Evolutionary conservation across 2,113 vertebrate species (phyloP).

Genomic region (Chaenocephalus aceratus): DNA sequence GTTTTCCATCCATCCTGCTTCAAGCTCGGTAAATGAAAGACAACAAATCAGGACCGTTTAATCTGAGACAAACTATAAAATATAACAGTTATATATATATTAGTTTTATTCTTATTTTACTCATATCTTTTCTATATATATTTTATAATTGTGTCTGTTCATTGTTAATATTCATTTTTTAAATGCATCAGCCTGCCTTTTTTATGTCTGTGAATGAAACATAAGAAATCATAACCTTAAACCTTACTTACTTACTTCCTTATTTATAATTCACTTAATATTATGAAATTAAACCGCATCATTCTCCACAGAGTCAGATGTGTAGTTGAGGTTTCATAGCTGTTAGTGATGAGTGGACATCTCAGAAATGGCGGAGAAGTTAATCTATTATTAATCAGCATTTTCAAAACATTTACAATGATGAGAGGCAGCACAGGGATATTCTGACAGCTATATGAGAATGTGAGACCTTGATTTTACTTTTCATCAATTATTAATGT

Average conservation of each 20-base stretch:
- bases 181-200: background rate
- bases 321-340: constrained; percentile 41
- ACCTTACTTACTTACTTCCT: background rate
- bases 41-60: background rate
- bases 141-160: too few species aligned
- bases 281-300: background rate
- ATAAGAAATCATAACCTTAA: too few species aligned
- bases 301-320: constrained; percentile 1
- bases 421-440: constrained; percentile 36
- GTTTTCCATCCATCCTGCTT: constrained; percentile 48
- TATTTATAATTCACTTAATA: background rate
- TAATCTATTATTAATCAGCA: constrained; percentile 82
- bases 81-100: too few species aligned
- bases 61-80: background rate
- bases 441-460: constrained; percentile 52
- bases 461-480: constrained; percentile 34
- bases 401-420: constrained; percentile 64
- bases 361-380: constrained; percentile 66
- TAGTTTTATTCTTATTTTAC: too few species aligned
- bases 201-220: background rate
- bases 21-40: background rate
- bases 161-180: too few species aligned
- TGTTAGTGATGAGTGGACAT: constrained; percentile 63
- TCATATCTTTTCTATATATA: too few species aligned
- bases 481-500: constrained; percentile 47